Base-by-base conservation (phyloP, 2,888 invertebrate genomes). In the Sphaerophoria taeniata region DNA sequence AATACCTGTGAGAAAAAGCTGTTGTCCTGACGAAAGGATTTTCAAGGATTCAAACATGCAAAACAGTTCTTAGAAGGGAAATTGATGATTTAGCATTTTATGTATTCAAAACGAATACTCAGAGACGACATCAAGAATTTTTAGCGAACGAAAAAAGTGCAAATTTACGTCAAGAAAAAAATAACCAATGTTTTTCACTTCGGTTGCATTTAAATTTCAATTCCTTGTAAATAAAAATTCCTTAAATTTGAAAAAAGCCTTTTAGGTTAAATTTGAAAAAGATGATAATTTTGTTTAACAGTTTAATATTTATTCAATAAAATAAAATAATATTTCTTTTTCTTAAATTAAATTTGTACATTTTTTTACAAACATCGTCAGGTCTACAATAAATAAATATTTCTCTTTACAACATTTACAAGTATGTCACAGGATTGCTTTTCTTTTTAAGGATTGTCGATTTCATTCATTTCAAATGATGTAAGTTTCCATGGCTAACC, bases 21-120 rank as follows among this genome's bases (percentile, higher is more conserved):
- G 16, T 5, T 58, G 12, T 43, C 4, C 11, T 43, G 12, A 6
- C 0, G 6, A 51, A 51, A 24, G 51, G 11, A 24, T 24, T 24
- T 51, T 51, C 14, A 24, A 3, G 24, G 24, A 24, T 24, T 24
- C 11, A 24, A 51, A 24, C 24, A 24, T 55, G 33, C 2, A 56
- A 56, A 56, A 56, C 56, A 56, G 14, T 56, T 56, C 56, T 7
- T 1, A 56, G 56, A 56, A 56, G 34, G n/a, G 6, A 43, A 24
- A 24, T 24, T 24, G 2, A 24, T 24, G 24, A 24, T 24, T 24
- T 24, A 24, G 24, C 24, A 24, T 24, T 24, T 24, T 24, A 24
- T 24, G 24, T 24, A 24, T 24, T 24, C 24, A 24, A 24, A 24
- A 24, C 24, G 24, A 24, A 24, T 24, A 2, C 2, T 24, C 24